Evolutionary conservation across 23 tunicate genomes (phyloP), one percentile per base, ranked within the genome.

Genomic region (Clavelina lepadiformis): DNA sequence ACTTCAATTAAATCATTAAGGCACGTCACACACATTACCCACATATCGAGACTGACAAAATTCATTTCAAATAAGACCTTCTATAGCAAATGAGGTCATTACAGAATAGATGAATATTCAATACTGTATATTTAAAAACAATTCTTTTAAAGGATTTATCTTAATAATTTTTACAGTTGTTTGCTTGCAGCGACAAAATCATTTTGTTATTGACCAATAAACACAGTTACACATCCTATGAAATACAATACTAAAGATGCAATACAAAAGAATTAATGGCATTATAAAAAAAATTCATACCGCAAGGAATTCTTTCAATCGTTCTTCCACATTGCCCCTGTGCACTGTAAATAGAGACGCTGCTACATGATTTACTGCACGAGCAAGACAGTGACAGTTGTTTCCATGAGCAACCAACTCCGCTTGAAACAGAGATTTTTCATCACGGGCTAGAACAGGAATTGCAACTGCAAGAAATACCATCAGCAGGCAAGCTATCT

Each of bases 311-410:
- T 89, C 97, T 45, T 86, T 89, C 38, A 89, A 74, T 37, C 97
- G 35, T 31, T 89, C 97, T 30, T 82, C 78, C 32, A 89, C 80
- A 49, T 75, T 81, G 15, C 97, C 97, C 1, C 74, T 49, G 54
- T 86, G 80, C 22, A 94, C 86, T 15, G 83, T 86, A 34, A 94
- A 94, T 25, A 94, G 63, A 2, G 99, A 95, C 0, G 99, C 87
- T 1, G 99, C 99, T 0, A 94, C 84, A 41, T 78, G 91, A 67
- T 94, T 94, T 44, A 94, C 81, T 4, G 99, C 91, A 5, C 86
- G 73, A 18, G 99, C 99, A 20, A 94, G 71, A 56, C 86, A 82
- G 72, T 94, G 99, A 63, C 96, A 86, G 82, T 93, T 94, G 79
- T 94, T 94, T 11, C 82, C 82, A 46, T 94, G 95, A 32, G 76